phyloP scores from a whole-genome alignment of 2,797 vertebrate species.

The Leuciscus waleckii region DNA sequence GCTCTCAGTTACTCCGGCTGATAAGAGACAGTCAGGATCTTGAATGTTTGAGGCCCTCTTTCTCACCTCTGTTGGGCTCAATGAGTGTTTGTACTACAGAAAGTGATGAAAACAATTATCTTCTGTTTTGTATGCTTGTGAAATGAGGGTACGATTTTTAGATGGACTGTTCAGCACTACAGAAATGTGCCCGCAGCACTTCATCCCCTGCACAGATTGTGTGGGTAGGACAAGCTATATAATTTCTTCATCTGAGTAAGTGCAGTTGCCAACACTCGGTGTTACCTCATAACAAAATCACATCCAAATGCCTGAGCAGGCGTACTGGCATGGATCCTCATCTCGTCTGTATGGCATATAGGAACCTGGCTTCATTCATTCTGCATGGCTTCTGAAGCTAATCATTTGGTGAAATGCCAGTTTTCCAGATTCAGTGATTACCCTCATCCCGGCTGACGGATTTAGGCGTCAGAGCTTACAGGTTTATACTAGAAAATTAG shows the following conservation, averaged over 20 bases:
- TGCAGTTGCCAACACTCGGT: conserved; percentile 46
- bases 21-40: background rate
- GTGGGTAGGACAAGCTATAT: conserved; percentile 60
- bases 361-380: conserved; percentile 43
- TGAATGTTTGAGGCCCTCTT: background rate
- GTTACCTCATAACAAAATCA: conserved; percentile 53
- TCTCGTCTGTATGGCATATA: conserved; percentile 26
- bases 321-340: conserved; percentile 47
- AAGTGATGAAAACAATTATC: conserved; percentile 24
- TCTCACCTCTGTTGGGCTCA: background rate
- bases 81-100: conserved; percentile 16
- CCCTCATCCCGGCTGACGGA: background rate
- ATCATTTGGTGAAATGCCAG: background rate
- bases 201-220: conserved; percentile 57
- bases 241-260: conserved; percentile 58
- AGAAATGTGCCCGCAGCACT: conserved; percentile 51
- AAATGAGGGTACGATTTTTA: conserved; percentile 36
- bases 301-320: conserved; percentile 53
- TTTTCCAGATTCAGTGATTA: conserved; percentile 6
- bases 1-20: background rate
- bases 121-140: conserved; percentile 11
- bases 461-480: background rate
- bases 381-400: conserved; percentile 13
- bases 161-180: conserved; percentile 23
- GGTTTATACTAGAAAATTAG: background rate